A percentile compares a stretch with the other conserved stretches of the same genome.
Evolutionary conservation across 1,140 invertebrate genomes (phyloP).

Genomic region (Pogonus chalceus): DNA sequence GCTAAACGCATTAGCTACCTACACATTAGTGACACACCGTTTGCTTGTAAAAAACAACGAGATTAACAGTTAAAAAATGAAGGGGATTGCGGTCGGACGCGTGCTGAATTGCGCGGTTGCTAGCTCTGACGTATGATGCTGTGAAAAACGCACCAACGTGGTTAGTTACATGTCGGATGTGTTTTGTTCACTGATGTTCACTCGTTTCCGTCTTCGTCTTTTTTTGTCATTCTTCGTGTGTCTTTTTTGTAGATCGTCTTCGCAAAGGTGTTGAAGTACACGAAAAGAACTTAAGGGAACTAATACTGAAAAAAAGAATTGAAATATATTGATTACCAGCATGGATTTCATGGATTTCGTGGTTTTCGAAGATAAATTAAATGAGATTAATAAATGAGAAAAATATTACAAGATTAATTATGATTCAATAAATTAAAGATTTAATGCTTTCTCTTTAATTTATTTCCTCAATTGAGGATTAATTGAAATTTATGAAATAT

Average conservation of each 20-base stretch:
- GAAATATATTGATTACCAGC: background rate
- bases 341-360: too few relatives aligned
- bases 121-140: background rate
- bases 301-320: background rate
- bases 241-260: background rate
- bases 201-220: background rate
- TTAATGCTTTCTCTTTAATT: too few relatives aligned
- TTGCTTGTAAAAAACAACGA: background rate
- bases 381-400: too few relatives aligned
- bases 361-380: too few relatives aligned
- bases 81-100: conserved; percentile 1
- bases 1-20: conserved; percentile 4
- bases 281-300: background rate
- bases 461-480: too few relatives aligned
- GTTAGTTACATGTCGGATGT: conserved; percentile 6
- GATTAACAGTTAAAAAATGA: conserved; percentile 6
- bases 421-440: too few relatives aligned
- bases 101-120: background rate
- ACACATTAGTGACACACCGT: background rate
- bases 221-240: background rate
- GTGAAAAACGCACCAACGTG: background rate
- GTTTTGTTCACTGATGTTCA: background rate
- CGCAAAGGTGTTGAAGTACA: background rate
- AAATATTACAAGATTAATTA: too few relatives aligned
- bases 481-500: too few relatives aligned